Base-by-base conservation (phyloP, 2,888 invertebrate genomes). In the Caenorhabditis sp. region DNA sequence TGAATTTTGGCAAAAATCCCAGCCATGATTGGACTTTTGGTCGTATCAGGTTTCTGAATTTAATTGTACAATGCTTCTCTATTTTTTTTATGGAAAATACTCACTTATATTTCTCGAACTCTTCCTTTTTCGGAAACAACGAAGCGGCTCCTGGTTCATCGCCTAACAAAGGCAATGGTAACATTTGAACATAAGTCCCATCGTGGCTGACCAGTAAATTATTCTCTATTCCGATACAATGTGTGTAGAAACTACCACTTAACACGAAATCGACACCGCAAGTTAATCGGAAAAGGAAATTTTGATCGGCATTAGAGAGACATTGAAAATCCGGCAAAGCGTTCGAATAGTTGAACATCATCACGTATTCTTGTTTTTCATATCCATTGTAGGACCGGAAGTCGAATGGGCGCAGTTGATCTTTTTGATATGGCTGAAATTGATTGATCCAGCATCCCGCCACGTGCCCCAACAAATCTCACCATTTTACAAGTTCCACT, bases 231-330 rank as follows among this genome's bases (percentile, higher is more conserved):
- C 74, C 73, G 31, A 74, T 70, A 36, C 49, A 64, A 21, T 53
- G 31, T 1, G 74, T 74, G 58, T 74, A 74, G 49, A 58, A 74
- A 2, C 67, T 56, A 5, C 59, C 53, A 56, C 64, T 67, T 26
- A 74, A 53, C 7, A 74, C 65, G 52, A 61, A 74, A 54, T 74
- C 74, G n/a, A 74, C 74, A 7, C 74, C 74, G n/a, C 74, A 74
- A 17, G 70, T 63, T 17, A 70, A 54, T 59, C 74, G 70, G 21
- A 74, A 74, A 10, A 74, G 53, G 38, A 74, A 74, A 57, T 74
- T 74, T 56, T 74, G 74, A 58, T 67, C 67, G 10, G 74, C 36
- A n/a, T 59, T 64, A 10, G 63, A 61, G 1, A 74, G 57, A 0
- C 70, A 56, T 12, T 74, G 63, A 25, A 74, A 69, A 2, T 62